Base-by-base conservation (phyloP, 2,113 vertebrate species). In the Trichomycterus rosablanca region DNA sequence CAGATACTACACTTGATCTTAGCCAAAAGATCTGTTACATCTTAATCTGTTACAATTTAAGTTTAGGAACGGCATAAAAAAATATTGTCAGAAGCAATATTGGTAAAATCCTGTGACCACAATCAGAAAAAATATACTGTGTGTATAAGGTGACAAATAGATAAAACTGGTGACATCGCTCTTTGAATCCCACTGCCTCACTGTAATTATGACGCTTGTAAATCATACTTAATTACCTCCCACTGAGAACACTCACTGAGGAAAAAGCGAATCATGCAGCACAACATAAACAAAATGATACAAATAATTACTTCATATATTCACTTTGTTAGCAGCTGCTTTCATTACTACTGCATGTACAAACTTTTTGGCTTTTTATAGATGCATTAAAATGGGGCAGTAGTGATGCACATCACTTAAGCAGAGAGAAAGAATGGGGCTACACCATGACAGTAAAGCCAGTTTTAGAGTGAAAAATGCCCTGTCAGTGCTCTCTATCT, bases 301-400 rank as follows among this genome's bases (percentile, higher is more conserved):
- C 56, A 15, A 35, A 49, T 53, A 40, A 23, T 12, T 5, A 26
- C 15, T 11, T 55, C n/a, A 40, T 3, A 16, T 16, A 14, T 32
- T 4, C 43, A 28, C 60, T 45, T 14, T 7, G 20, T 54, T 32
- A 59, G 60, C 54, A 45, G 9, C 7, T 51, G 22, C 15, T 24
- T 35, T 49, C n/a, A n/a, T n/a, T n/a, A n/a, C n/a, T n/a, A n/a
- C n/a, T n/a, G n/a, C n/a, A n/a, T n/a, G n/a, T n/a, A n/a, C n/a
- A n/a, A n/a, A n/a, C n/a, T 24, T 20, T 10, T 37, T 43, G 5
- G 12, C 7, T 63, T 16, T 40, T 19, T 43, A 24, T 19, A 44
- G 19, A 46, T 5, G 48, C 7, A 6, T 30, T 19, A 24, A 64
- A 64, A 48, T 14, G 23, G 32, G 34, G 59, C 67, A 53, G n/a